Base-by-base conservation (phyloP, 2,113 vertebrate genomes). In the Chloebia gouldiae region DNA sequence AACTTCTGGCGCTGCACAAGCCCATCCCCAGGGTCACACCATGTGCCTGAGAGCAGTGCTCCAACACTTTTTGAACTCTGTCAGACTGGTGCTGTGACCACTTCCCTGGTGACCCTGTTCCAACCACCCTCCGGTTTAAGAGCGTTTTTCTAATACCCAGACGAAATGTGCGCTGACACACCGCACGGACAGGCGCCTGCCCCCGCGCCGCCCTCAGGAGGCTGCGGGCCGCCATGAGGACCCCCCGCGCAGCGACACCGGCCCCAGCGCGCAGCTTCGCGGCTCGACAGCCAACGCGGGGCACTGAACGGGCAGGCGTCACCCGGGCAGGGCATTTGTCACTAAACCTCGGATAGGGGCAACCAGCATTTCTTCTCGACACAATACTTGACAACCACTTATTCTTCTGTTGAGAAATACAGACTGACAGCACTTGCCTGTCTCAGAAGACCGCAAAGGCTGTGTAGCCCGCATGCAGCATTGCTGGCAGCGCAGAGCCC, bases 391-490 rank as follows among this genome's bases (percentile, higher is more conserved):
- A 28, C 60, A 63, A 27, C 13, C 33, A 10, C 30, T 47, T 45
- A 21, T 9, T 69, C 25, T 27, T 39, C 47, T 14, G 3, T 1
- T 33, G 53, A 50, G 24, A 14, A 57, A n/a, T 18, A 23, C 10
- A 23, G 14, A 23, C 61, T 35, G 40, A 22, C 11, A 11, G 31
- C 56, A 13, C n/a, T 14, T 31, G 42, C 42, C 19, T 9, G 28
- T 49, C 47, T 19, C 33, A 13, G 3, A 12, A 17, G 3, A 5
- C 19, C 5, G 0, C 1, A 6, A 6, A 10, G 37, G 9, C 19
- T 20, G 45, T 7, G 4, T 0, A 35, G 19, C 21, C 33, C 14
- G 2, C 15, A 7, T 0, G 2, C 30, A 15, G 60, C 25, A 9
- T 33, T 12, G 2, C 30, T 0, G 39, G 39, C 39, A 39, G 39